A percentile compares a stretch with the other conserved stretches of the same genome.
Conservation (phyloP, 2,113 vertebrate genomes). For the Apistogramma diplotaenia region DNA sequence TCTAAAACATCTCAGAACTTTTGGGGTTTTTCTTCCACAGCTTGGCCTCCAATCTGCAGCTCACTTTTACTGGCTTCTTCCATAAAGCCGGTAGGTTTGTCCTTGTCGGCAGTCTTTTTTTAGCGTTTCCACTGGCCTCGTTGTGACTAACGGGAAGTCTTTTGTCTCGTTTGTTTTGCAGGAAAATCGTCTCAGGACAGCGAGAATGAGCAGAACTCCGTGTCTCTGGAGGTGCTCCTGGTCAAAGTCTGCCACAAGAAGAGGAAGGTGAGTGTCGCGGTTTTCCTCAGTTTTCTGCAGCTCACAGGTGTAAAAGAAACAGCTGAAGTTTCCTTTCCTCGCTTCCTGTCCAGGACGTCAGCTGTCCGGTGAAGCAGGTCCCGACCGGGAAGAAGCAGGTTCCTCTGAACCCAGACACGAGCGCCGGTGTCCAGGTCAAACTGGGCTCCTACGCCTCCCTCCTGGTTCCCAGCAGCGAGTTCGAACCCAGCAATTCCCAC, state of each 20-base stretch:
- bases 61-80: slow-evolving; percentile 98
- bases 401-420: slow-evolving; percentile 92
- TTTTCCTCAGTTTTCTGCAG: neutral
- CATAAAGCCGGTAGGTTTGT: slow-evolving; percentile 87
- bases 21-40: slow-evolving; percentile 57
- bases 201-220: slow-evolving; percentile 97
- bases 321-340: neutral
- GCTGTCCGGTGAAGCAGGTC: slow-evolving; percentile 96
- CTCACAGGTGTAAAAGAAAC: rapidly evolving
- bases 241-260: slow-evolving; percentile 99
- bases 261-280: slow-evolving; percentile 84
- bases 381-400: slow-evolving; percentile 99
- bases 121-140: neutral
- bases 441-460: slow-evolving; percentile 86
- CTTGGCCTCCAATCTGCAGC: slow-evolving; percentile 92
- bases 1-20: neutral
- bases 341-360: slow-evolving; percentile 85
- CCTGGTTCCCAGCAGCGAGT: slow-evolving; percentile 95
- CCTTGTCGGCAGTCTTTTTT: neutral
- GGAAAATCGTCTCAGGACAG: slow-evolving; percentile 95
- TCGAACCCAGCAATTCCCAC: slow-evolving; percentile 97
- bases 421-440: slow-evolving; percentile 82
- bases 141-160: neutral
- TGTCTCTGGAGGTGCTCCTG: slow-evolving; percentile 95
- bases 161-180: slow-evolving; percentile 48